Evolutionary conservation across 1,140 invertebrate species (phyloP).

Genomic region (Antheraea pernyi): DNA sequence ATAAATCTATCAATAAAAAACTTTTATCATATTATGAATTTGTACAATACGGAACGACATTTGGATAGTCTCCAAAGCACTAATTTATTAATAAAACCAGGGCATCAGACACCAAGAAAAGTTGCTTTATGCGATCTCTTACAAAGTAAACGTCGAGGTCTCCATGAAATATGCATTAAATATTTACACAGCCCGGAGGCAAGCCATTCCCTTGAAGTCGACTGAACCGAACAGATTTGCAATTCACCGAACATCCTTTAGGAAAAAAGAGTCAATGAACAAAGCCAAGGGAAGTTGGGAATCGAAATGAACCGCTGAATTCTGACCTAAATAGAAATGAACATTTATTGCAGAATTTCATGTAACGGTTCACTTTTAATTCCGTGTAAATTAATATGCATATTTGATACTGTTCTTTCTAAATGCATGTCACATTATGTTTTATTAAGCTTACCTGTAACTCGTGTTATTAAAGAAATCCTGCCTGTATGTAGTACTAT

Average conservation of each 20-base stretch:
- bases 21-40: neutral
- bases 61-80: neutral
- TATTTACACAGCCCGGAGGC: slow-evolving; percentile 67
- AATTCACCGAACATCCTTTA: slow-evolving; percentile 69
- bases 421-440: too few species aligned
- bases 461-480: too few species aligned
- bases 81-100: neutral
- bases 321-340: slow-evolving; percentile 30
- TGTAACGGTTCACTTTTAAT: neutral
- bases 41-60: neutral
- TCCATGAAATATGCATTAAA: slow-evolving; percentile 76
- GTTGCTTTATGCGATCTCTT: slow-evolving; percentile 61
- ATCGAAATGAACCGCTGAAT: slow-evolving; percentile 62
- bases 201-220: slow-evolving; percentile 61
- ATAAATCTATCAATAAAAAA: neutral
- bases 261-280: slow-evolving; percentile 59
- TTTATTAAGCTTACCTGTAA: too few species aligned
- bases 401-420: neutral
- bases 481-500: too few species aligned
- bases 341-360: neutral
- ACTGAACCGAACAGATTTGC: slow-evolving; percentile 68
- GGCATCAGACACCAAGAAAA: slow-evolving; percentile 27
- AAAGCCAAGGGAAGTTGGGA: slow-evolving; percentile 43
- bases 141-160: slow-evolving; percentile 60
- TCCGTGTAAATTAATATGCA: neutral